Base-by-base conservation (phyloP, 2,797 vertebrate species). In the Australoheros facetus region DNA sequence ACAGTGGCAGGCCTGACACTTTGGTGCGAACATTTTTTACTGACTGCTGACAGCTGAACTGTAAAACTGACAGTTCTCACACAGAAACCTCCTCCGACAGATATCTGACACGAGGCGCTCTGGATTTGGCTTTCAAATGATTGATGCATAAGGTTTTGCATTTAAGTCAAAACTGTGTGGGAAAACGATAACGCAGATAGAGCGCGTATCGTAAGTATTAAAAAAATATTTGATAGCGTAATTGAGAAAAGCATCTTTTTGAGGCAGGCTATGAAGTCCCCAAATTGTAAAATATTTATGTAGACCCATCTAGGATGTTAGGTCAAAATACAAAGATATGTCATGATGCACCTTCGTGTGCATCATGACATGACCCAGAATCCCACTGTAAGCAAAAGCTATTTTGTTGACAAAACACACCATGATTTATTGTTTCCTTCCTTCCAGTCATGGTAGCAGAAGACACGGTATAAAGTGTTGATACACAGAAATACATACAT, bases 351-450 rank as follows among this genome's bases (percentile, higher is more conserved):
- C 51, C 16, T 45, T 45, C 16, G 21, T 4, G 56, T 78, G 19
- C 51, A 30, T 73, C 26, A 34, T 71, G 23, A 45, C 39, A 6
- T 17, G 26, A 51, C 75, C 73, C 59, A 79, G 57, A 81, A 66
- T 57, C 3, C 8, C 3, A 64, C 30, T 28, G 64, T 56, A 75
- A 77, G 71, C 55, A 79, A 76, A 79, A 55, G 39, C 28, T 71
- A 56, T 77, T 77, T 45, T 74, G 54, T 58, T 56, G 56, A 80
- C n/a, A 79, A 85, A 73, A 39, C 54, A 71, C 53, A 39, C 58
- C 64, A 75, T 6, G 45, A 81, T 81, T 75, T 78, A 79, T 51
- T 75, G 66, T 37, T 56, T 37, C 28, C 28, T 48, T 57, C 53
- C 26, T 45, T 71, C 5, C 55, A 34, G 10, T 66, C 45, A 26